Percentiles rank a stretch among this genome's conserved stretches.
phyloP scores from a whole-genome alignment of 2,888 invertebrate species.

The Mythimna impura region DNA sequence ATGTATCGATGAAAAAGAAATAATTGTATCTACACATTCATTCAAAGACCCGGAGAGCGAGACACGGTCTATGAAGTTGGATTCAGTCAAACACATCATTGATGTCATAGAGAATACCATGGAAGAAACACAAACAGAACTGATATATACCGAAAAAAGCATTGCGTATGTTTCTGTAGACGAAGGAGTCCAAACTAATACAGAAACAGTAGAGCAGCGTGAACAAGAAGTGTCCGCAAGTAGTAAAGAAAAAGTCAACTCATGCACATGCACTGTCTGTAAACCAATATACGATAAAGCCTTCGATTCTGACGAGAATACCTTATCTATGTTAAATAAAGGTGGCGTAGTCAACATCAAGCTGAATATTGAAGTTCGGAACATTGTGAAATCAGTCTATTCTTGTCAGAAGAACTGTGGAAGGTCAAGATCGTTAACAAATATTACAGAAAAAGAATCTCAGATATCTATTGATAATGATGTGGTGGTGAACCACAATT shows the following conservation, averaged over 20 bases:
- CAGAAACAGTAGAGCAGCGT: slow-evolving; percentile 15
- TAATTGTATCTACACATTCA: slow-evolving; percentile 45
- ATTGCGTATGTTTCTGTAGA: background rate
- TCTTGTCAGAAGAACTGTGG: slow-evolving; percentile 28
- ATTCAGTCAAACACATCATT: slow-evolving; percentile 23
- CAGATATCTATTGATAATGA: slow-evolving; percentile 66
- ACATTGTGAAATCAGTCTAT: slow-evolving; percentile 47
- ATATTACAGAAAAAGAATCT: slow-evolving; percentile 68
- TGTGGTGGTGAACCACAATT: slow-evolving; percentile 58
- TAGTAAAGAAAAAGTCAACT: slow-evolving; percentile 26
- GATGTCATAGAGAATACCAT: background rate
- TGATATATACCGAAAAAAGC: background rate
- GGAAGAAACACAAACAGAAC: slow-evolving; percentile 28
- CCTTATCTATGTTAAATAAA: slow-evolving; percentile 67
- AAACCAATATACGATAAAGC: slow-evolving; percentile 22
- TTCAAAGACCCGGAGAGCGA: slow-evolving; percentile 62
- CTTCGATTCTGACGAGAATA: slow-evolving; percentile 53
- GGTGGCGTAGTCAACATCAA: slow-evolving; percentile 75
- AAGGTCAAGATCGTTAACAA: slow-evolving; percentile 47
- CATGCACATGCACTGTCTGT: slow-evolving; percentile 4
- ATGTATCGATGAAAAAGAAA: slow-evolving; percentile 56
- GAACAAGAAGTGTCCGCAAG: background rate
- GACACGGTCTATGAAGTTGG: slow-evolving; percentile 41
- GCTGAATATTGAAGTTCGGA: slow-evolving; percentile 75
- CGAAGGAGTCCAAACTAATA: slow-evolving; percentile 41